Evolutionary conservation across 2,113 vertebrate species (phyloP).

Genomic region (Vulpes ferrilata): DNA sequence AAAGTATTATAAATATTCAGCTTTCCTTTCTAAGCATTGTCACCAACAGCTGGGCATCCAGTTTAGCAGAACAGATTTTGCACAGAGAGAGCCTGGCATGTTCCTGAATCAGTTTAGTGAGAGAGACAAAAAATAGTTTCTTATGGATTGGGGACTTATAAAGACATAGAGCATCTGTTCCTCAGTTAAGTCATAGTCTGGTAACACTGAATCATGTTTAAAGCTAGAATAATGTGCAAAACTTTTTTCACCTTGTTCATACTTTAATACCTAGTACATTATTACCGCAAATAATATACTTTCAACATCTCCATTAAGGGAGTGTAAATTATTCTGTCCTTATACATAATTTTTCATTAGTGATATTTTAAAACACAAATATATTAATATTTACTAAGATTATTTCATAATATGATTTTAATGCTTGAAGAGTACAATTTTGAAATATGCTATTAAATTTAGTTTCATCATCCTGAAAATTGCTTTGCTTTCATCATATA

Average conservation of each 20-base stretch:
- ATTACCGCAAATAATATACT: constrained; percentile 77
- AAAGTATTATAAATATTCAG: constrained; percentile 93
- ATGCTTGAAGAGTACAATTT: constrained; percentile 65
- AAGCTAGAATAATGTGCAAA: constrained; percentile 85
- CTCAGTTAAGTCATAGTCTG: constrained; percentile 86
- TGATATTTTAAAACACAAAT: constrained; percentile 65
- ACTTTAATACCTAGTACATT: constrained; percentile 73
- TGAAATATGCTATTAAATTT: constrained; percentile 38
- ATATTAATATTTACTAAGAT: constrained; percentile 16
- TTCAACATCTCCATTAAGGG: constrained; percentile 70
- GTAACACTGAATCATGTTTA: constrained; percentile 88
- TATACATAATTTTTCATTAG: constrained; percentile 62
- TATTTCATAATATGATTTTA: constrained; percentile 47
- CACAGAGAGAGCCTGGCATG: constrained; percentile 86
- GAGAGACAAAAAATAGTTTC: constrained; percentile 87
- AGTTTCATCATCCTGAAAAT: constrained; percentile 26
- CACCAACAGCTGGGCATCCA: constrained; percentile 92
- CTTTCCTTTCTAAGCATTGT: constrained; percentile 88
- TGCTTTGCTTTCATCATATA: constrained; percentile 35
- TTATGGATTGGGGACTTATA: constrained; percentile 89
- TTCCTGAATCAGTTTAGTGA: constrained; percentile 89
- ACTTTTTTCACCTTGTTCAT: constrained; percentile 86
- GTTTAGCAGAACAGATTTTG: constrained; percentile 90
- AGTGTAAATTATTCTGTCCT: constrained; percentile 73
- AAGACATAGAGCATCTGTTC: constrained; percentile 91